Evolutionary conservation across 2,113 vertebrate species (phyloP), one percentile per base, ranked within the genome.

Genomic region (Poeciliopsis prolifica): DNA sequence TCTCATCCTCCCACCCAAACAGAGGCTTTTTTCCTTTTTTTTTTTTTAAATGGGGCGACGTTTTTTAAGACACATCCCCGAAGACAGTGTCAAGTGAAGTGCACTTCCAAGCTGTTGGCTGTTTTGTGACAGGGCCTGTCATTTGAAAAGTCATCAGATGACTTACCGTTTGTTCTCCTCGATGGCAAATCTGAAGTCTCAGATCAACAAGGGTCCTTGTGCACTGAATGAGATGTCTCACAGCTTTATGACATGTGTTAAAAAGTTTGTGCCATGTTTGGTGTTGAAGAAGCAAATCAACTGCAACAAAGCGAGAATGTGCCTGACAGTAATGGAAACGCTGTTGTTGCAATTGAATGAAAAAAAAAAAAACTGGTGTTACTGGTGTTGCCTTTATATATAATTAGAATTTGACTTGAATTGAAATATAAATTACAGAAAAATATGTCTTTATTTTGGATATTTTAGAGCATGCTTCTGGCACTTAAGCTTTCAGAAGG

Each of bases 221-320:
- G 83, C 86, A 69, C 88, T 80, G 88, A 92, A 91, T 91, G 91
- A 92, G 87, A 93, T 83, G 89, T 92, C 88, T 91, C 82, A 61
- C 87, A 88, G 87, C 88, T 91, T 88, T 83, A 90, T 88, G 90
- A 91, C 91, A 88, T 74, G 85, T 90, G 90, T 90, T 91, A 88
- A 93, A 92, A 91, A 91, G 88, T 92, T 88, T 90, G 79, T 84
- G 82, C 91, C 88, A 90, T 87, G 87, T 91, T 91, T 82, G 51
- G 77, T 84, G 80, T 86, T 75, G 83, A 91, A 78, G 88, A 89
- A 74, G 86, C 83, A 88, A 88, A 90, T 88, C 86, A 88, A 84
- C 81, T 66, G 89, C 66, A 68, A 58, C 87, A 75, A 74, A 68
- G 89, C 91, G 91, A 91, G 58, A 28, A 67, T 65, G 76, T 22